phyloP scores from a whole-genome alignment of 2,888 invertebrate genomes.

The Eilema caniola region DNA sequence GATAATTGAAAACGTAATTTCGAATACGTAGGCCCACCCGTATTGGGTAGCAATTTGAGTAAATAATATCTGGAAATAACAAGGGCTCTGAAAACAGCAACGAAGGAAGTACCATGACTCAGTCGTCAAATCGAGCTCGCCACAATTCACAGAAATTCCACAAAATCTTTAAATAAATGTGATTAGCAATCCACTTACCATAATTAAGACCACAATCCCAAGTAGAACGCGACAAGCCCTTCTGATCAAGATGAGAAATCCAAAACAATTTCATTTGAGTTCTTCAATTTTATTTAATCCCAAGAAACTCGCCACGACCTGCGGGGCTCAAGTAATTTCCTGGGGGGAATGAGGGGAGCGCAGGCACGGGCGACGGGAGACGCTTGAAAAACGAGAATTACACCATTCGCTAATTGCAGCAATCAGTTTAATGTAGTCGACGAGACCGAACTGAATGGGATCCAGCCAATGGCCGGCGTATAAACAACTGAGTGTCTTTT shows the following conservation, averaged over 20 bases:
- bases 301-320: conserved; percentile 76
- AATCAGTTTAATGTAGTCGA: conserved; percentile 86
- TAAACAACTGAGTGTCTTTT: conserved; percentile 66
- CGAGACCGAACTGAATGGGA: conserved; percentile 75
- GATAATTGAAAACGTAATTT: neutral
- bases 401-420: conserved; percentile 86
- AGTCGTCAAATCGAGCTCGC: conserved; percentile 47
- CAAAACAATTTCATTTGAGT: conserved; percentile 81
- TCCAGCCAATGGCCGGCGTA: conserved; percentile 70
- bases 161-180: conserved; percentile 64
- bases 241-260: conserved; percentile 75
- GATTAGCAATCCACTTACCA: conserved; percentile 76
- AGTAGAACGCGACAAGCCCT: conserved; percentile 64
- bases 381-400: conserved; percentile 84
- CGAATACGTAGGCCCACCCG: neutral
- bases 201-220: conserved; percentile 73
- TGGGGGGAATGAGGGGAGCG: conserved; percentile 59
- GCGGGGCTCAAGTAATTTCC: conserved; percentile 82
- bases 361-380: conserved; percentile 57
- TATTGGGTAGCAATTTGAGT: conserved; percentile 21
- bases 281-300: conserved; percentile 84
- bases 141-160: conserved; percentile 49
- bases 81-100: conserved; percentile 33
- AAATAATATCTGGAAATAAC: conserved; percentile 38
- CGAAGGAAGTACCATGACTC: conserved; percentile 47